A percentile compares a stretch with the other conserved stretches of the same genome.
phyloP scores from a whole-genome alignment of 37 sponge, comb jelly and placozoan species.

The Petrosia ficiformis region DNA sequence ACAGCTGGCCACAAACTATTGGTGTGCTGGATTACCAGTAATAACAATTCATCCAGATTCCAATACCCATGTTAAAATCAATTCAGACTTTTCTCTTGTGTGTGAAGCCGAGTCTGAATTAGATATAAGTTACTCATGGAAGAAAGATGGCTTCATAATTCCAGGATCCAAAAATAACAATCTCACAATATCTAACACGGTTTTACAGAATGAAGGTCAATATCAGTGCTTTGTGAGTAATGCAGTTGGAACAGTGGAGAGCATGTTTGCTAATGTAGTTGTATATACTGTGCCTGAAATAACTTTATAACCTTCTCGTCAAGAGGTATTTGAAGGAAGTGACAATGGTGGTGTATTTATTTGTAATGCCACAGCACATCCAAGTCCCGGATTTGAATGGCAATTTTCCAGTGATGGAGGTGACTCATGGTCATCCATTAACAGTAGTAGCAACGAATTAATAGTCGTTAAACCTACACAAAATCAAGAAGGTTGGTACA shows the following conservation, averaged over 20 bases:
- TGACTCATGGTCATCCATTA: constrained; percentile 2
- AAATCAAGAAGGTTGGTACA: constrained; percentile 41
- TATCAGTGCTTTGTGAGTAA: constrained; percentile 21
- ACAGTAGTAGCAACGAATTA: constrained; percentile 18
- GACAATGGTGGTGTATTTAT: constrained; percentile 26
- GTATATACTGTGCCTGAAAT: constrained; percentile 15
- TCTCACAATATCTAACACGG: not conserved
- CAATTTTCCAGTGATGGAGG: not conserved
- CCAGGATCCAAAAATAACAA: not conserved
- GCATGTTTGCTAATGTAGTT: constrained; percentile 3
- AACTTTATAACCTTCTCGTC: not conserved
- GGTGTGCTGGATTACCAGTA: constrained; percentile 25
- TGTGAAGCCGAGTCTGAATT: constrained; percentile 10
- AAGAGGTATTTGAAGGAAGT: constrained; percentile 3
- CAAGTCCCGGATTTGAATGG: constrained; percentile 33
- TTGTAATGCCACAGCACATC: constrained; percentile 27
- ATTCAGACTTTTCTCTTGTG: not conserved
- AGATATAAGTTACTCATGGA: constrained; percentile 15
- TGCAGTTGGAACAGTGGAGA: constrained; percentile 4
- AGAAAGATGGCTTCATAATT: constrained; percentile 15
- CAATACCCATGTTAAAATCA: not conserved
- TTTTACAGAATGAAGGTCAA: constrained; percentile 6
- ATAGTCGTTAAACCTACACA: constrained; percentile 4
- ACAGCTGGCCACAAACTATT: constrained; percentile 10
- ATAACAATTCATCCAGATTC: constrained; percentile 5